Base-by-base conservation (phyloP, 2,797 vertebrate species). In the Mergus octosetaceus region DNA sequence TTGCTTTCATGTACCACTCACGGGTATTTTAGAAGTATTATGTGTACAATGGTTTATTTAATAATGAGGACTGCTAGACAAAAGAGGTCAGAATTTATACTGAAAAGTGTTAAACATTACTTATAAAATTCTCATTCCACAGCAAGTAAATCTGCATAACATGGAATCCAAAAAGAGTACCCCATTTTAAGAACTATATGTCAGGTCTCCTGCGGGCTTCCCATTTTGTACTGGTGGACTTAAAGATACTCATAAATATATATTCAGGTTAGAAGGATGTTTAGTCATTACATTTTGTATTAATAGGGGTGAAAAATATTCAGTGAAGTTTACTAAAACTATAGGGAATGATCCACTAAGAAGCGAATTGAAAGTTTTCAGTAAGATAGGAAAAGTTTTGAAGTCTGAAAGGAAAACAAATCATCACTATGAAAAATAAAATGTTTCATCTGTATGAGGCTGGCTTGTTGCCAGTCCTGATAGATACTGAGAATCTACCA, bases 391-490 rank as follows among this genome's bases (percentile, higher is more conserved):
- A 95, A 94, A 94, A 24, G 10, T 85, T 95, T 93, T 92, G 74
- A 96, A 96, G 68, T 91, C 92, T 93, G 86, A 60, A 96, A 95
- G 47, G 75, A 73, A 96, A 96, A 97, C 54, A 93, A 91, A 91
- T 84, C 77, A 94, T 87, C 89, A 69, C 75, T 80, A 87, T 49
- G 68, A 96, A 95, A 96, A 95, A 85, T 58, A 94, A 97, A 95
- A 94, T 76, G 34, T 81, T 97, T 96, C 85, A 92, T 60, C 84
- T 93, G 30, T 94, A 70, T 93, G 65, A 90, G 91, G 79, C 73
- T 49, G 73, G 79, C 85, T 51, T 89, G 38, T 73, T 96, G 82
- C 90, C 93, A 91, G 73, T 58, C 87, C 93, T 92, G 84, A 93
- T 36, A 85, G 72, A 87, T 41, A 69, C 54, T 83, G 75, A 81